Evolutionary conservation across 2,888 invertebrate species (phyloP), one percentile per base, ranked within the genome.

Genomic region (Lydus trimaculatus): DNA sequence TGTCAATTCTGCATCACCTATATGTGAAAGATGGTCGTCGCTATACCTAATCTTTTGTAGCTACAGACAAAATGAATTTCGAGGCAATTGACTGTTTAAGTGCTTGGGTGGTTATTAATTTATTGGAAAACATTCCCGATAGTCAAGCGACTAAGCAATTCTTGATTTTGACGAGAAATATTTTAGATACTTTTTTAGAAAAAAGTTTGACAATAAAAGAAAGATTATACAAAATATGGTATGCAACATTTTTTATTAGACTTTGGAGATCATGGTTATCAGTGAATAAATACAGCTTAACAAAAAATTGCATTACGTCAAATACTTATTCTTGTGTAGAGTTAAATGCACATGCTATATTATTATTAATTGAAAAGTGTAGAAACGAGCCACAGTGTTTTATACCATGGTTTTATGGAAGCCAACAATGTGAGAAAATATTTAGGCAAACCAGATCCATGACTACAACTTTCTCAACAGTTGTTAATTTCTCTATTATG

Each of bases 391-490:
- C 25, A 33, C 36, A 70, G 5, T 52, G 58, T 43, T 72, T 63
- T 58, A 25, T 64, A 58, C 67, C 69, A 7, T 72, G 67, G 63
- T 63, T 70, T 4, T 64, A 58, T 33, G 61, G 66, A 20, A 66
- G 68, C 20, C 73, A 73, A 48, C 64, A 65, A 20, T 71, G 70
- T 59, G 72, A 74, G 33, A 65, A 59, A n/a, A n/a, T n/a, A n/a
- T n/a, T n/a, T n/a, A n/a, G n/a, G n/a, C n/a, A n/a, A n/a, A 65
- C 67, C 11, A 63, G 72, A 17, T 69, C 71, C 2, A 67, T 72
- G 69, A 69, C 74, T 5, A 62, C 61, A 5, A 71, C 72, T 13
- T 63, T 66, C n/a, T 68, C 69, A 1, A 73, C 70, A 6, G 23
- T 65, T 6, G 67, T 70, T 3, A 73, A 72, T 60, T 72, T 66